A percentile compares a stretch with the other conserved stretches of the same genome.
These are phyloP conservation scores for Drosophila ironensis DNA, from an alignment of 1,140 invertebrate species.

Conservation along the genomic window DNA sequence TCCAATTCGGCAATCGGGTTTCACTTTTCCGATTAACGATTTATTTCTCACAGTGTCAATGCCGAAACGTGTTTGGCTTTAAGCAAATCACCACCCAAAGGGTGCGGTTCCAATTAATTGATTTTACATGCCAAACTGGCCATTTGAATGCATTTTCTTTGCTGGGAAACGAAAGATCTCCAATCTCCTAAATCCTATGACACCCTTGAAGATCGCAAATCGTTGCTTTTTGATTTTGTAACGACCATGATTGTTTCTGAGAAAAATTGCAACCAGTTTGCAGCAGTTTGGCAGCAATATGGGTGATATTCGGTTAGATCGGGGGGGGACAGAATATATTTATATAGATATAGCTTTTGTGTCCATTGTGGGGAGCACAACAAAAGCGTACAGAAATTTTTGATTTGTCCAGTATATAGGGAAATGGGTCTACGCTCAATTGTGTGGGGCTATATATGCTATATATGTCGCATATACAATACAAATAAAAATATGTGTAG, in stretches of 20 bases:
- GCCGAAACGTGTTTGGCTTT: conserved; percentile 34
- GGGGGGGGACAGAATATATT: background rate
- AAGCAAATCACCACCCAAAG: conserved; percentile 13
- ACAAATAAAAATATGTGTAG: background rate
- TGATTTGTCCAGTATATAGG: conserved; percentile 72
- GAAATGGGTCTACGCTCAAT: conserved; percentile 77
- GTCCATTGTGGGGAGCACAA: conserved; percentile 37
- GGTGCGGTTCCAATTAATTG: conserved; percentile 2
- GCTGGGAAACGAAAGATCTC: too few species aligned
- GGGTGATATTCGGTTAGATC: conserved; percentile 24
- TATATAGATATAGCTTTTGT: conserved; percentile 14
- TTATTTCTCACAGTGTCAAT: background rate
- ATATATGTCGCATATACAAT: conserved; percentile 4
- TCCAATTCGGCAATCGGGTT: conserved; percentile 5
- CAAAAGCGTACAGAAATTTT: conserved; percentile 55
- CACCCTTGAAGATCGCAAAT: too few species aligned
- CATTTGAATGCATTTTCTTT: too few species aligned
- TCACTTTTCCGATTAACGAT: conserved; percentile 19
- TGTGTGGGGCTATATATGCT: conserved; percentile 24
- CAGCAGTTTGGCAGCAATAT: conserved; percentile 13
- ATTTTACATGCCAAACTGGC: background rate
- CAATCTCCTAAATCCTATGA: too few species aligned
- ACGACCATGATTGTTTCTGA: conserved; percentile 3
- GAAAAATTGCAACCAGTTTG: conserved; percentile 16
- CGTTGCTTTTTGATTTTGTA: background rate